A percentile compares a stretch with the other conserved stretches of the same genome.
These are phyloP conservation scores for Leuciscus idus DNA, from an alignment of 2,113 vertebrate genomes.

Conservation along the genomic window DNA sequence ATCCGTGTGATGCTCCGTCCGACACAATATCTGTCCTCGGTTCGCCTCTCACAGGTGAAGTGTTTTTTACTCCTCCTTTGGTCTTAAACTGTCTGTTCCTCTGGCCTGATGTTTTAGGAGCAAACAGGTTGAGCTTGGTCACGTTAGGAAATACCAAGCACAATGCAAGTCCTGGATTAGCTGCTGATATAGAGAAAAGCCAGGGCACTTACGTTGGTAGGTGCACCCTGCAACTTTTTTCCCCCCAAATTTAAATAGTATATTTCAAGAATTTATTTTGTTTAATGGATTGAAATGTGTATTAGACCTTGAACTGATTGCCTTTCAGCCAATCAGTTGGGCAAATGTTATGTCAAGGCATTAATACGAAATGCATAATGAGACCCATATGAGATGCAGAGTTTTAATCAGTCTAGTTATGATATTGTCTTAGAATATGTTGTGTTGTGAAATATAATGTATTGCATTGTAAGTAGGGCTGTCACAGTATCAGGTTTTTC, in stretches of 20 bases:
- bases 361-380: no score
- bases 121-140: background rate
- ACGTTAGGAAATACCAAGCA: conserved; percentile 34
- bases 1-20: background rate
- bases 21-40: conserved; percentile 10
- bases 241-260: background rate
- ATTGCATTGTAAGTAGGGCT: background rate
- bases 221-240: background rate
- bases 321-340: no score
- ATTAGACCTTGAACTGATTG: background rate
- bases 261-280: background rate
- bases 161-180: conserved; percentile 15
- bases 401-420: background rate
- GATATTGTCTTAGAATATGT: background rate
- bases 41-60: background rate
- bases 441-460: background rate
- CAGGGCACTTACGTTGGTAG: background rate
- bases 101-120: conserved; percentile 12
- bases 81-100: background rate
- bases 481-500: no score
- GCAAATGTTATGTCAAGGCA: no score
- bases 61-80: background rate
- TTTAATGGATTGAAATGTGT: background rate
- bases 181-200: conserved; percentile 33
- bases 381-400: background rate